Conservation (phyloP, 2,797 vertebrate species). For the Parambassis ranga region DNA sequence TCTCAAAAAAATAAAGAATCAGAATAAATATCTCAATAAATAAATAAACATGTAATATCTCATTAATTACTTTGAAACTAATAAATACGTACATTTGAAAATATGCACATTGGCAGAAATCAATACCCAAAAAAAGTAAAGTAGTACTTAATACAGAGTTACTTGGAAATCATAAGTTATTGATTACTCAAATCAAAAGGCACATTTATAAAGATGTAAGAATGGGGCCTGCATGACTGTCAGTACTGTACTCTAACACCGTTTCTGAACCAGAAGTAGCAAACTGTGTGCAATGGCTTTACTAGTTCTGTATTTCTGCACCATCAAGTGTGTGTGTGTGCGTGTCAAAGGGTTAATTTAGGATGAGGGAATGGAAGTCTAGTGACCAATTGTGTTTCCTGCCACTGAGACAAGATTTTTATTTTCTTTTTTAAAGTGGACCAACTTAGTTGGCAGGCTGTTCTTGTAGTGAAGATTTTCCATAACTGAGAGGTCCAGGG, state of each 20-base stretch:
- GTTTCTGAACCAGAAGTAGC: constrained; percentile 62
- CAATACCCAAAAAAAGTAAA: constrained; percentile 74
- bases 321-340: constrained; percentile 47
- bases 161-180: constrained; percentile 83
- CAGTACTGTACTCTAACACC: constrained; percentile 62
- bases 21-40: constrained; percentile 88
- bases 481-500: constrained; percentile 7
- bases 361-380: constrained; percentile 33
- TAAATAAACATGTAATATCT: constrained; percentile 86
- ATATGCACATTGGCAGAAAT: constrained; percentile 85
- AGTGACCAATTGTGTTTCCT: constrained; percentile 36
- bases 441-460: constrained; percentile 29
- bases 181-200: constrained; percentile 88
- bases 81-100: constrained; percentile 85
- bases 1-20: constrained; percentile 84
- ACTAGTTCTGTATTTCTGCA: constrained; percentile 68
- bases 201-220: constrained; percentile 89
- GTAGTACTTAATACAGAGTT: constrained; percentile 82
- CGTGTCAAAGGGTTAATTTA: constrained; percentile 10
- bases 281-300: constrained; percentile 70
- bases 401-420: constrained; percentile 17
- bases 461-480: constrained; percentile 7
- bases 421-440: not conserved
- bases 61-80: constrained; percentile 84
- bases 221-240: constrained; percentile 77